These are phyloP conservation scores for Xenopus laevis DNA, from an alignment of 2,113 vertebrate genomes.

Conservation along the genomic window DNA sequence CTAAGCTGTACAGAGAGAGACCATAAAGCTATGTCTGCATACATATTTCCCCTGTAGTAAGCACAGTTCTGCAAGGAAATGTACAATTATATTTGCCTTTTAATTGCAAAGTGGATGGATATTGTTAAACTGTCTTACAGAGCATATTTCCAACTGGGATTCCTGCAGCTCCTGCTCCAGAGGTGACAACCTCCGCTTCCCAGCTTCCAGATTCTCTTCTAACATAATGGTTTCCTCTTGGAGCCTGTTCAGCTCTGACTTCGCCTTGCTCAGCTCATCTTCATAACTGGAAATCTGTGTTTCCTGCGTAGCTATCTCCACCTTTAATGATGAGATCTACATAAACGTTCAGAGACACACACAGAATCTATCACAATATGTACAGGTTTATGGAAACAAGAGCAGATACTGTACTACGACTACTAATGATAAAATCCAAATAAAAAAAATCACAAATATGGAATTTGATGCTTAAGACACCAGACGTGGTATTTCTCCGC, in stretches of 20 bases:
- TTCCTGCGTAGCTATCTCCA: conserved; percentile 85
- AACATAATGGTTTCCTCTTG: conserved; percentile 87
- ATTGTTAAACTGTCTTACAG: conserved; percentile 64
- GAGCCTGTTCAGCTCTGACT: conserved; percentile 82
- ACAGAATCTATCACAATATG: neutral
- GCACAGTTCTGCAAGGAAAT: no score
- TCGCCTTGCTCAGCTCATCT: conserved; percentile 84
- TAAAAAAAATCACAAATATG: no score
- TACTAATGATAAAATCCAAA: no score
- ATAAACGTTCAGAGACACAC: neutral
- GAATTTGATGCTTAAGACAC: no score
- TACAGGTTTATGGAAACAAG: no score
- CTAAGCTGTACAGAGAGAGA: no score
- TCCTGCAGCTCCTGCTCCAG: conserved; percentile 84
- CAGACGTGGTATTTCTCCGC: no score
- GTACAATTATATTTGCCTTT: no score
- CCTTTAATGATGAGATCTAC: conserved; percentile 85
- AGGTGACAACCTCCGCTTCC: conserved; percentile 82
- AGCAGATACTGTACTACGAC: no score
- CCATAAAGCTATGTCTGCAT: no score
- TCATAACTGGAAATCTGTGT: conserved; percentile 84
- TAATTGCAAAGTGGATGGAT: no score
- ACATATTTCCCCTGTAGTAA: no score
- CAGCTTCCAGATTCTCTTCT: conserved; percentile 82
- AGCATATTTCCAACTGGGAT: conserved; percentile 83